These are phyloP conservation scores for Limosa lapponica DNA, from an alignment of 2,797 vertebrate species.

Conservation along the genomic window DNA sequence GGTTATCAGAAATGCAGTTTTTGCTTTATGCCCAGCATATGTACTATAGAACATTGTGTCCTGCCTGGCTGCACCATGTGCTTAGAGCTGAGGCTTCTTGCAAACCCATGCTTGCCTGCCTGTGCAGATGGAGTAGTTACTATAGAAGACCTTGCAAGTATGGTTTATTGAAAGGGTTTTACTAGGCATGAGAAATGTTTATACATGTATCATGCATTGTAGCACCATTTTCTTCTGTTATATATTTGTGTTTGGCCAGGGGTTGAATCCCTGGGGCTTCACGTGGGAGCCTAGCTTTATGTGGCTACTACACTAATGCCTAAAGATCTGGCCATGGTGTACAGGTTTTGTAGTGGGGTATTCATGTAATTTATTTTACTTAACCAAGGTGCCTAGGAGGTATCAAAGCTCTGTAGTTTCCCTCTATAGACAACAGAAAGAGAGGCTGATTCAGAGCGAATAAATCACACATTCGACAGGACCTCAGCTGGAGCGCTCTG, in stretches of 20 bases:
- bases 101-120: neutral
- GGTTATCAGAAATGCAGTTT: neutral
- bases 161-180: neutral
- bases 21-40: neutral
- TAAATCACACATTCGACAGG: neutral
- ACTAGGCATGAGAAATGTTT: neutral
- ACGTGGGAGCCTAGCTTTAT: neutral
- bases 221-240: neutral
- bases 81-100: neutral
- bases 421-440: neutral
- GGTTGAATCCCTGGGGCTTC: neutral
- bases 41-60: fast-evolving
- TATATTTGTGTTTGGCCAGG: neutral
- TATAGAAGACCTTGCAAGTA: neutral
- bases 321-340: neutral
- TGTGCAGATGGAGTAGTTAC: neutral
- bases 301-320: neutral
- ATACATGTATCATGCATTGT: neutral
- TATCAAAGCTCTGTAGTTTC: neutral
- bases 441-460: neutral
- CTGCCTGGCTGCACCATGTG: neutral
- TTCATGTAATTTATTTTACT: neutral
- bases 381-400: neutral
- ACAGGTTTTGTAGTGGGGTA: neutral
- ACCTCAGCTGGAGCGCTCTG: neutral